Percentiles rank a stretch among this genome's conserved stretches.
Evolutionary conservation across 2,888 invertebrate species (phyloP).

Genomic region (Tortrix viridana): DNA sequence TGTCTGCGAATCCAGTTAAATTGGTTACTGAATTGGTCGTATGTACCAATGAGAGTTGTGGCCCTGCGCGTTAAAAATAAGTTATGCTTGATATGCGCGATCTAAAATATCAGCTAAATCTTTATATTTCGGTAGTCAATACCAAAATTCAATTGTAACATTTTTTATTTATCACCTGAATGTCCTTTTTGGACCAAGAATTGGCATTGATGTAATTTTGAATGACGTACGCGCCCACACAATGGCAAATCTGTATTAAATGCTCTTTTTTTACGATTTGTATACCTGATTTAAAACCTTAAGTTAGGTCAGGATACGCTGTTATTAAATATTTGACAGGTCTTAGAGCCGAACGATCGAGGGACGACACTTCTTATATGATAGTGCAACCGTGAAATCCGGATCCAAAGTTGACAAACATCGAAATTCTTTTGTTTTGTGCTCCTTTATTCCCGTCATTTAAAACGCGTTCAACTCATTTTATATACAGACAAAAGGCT

Average conservation of each 20-base stretch:
- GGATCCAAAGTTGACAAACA: constrained; percentile 7
- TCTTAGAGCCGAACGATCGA: constrained; percentile 37
- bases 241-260: constrained; percentile 75
- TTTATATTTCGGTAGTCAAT: constrained; percentile 25
- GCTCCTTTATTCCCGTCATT: no score
- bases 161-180: constrained; percentile 44
- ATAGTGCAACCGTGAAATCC: constrained; percentile 28
- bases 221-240: constrained; percentile 76
- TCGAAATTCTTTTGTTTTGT: background rate
- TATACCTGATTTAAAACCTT: constrained; percentile 60
- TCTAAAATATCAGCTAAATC: constrained; percentile 10
- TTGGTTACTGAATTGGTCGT: background rate
- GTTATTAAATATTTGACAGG: constrained; percentile 60
- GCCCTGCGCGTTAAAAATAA: constrained; percentile 6
- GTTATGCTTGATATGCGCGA: background rate
- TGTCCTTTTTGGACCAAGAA: constrained; percentile 53
- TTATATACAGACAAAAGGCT: no score
- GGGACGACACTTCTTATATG: constrained; percentile 36
- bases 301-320: constrained; percentile 65
- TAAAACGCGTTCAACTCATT: no score
- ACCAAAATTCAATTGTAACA: constrained; percentile 18
- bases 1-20: no score
- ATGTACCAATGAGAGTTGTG: background rate
- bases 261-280: constrained; percentile 75
- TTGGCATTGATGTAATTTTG: constrained; percentile 65